A percentile compares a stretch with the other conserved stretches of the same genome.
phyloP scores from a whole-genome alignment of 2,888 invertebrate species.

The Masnerella sp. region DNA sequence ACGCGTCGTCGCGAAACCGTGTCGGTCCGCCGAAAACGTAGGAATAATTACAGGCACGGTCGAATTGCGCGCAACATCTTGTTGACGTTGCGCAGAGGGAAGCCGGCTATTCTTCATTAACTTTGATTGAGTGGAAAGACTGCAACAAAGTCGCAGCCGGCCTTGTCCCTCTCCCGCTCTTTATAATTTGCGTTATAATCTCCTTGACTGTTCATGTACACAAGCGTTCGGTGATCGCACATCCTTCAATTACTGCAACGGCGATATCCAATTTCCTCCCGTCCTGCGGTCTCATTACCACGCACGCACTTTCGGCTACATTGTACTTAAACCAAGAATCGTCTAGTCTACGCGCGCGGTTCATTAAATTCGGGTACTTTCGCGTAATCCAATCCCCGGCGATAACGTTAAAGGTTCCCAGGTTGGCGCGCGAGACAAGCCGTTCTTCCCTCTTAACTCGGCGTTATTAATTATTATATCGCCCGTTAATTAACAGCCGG shows the following conservation, averaged over 20 bases:
- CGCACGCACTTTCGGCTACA: conserved; percentile 31
- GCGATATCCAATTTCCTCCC: conserved; percentile 51
- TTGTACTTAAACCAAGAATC: conserved; percentile 47
- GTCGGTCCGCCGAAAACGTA: conserved; percentile 20
- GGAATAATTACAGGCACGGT: too few relatives aligned
- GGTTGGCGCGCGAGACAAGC: conserved; percentile 39
- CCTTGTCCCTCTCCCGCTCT: conserved; percentile 43
- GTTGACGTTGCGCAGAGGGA: conserved; percentile 26
- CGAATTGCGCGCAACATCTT: conserved; percentile 11
- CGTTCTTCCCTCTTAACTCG: conserved; percentile 49
- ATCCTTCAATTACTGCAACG: conserved; percentile 55
- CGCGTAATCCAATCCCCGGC: conserved; percentile 42
- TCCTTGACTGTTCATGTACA: conserved; percentile 47
- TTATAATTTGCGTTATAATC: conserved; percentile 48
- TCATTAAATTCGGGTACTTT: conserved; percentile 31
- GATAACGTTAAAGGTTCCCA: conserved; percentile 49
- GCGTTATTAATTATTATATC: conserved; percentile 67
- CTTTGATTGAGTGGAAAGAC: conserved; percentile 49
- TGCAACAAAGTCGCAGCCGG: conserved; percentile 45
- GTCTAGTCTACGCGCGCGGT: conserved; percentile 22
- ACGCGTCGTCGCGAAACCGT: conserved; percentile 33
- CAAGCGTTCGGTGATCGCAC: conserved; percentile 46
- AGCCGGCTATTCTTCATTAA: conserved; percentile 29
- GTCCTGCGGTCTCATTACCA: conserved; percentile 38
- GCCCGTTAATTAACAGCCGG: conserved; percentile 63